Base-by-base conservation (phyloP, 2,888 invertebrate genomes). In the Drosophila mulleri region DNA sequence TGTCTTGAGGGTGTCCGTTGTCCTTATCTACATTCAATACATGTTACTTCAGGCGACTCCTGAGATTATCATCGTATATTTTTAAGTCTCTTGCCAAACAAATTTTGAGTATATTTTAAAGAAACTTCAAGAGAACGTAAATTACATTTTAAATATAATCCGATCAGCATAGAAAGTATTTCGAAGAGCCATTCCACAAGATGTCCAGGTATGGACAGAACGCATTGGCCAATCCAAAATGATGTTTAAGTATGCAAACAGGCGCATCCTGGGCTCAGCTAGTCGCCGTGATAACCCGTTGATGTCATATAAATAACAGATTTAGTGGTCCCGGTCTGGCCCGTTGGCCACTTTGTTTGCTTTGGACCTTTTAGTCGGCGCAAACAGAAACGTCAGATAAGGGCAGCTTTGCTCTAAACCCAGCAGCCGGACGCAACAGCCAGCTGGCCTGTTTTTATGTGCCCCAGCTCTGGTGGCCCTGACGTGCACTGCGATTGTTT, bases 261-360 rank as follows among this genome's bases (percentile, higher is more conserved):
- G 68, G 68, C 59, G 72, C 68, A 63, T 54, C 14, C 54, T 56
- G 47, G 57, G n/a, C 50, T 26, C 41, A 52, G 59, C 73, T 63
- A 67, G 65, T 41, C 23, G 37, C 45, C 20, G 47, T 70, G 83
- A 75, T 78, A 75, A 73, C 83, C 83, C 83, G 74, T 65, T 72
- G 83, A 82, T 81, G 82, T 69, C 87, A 74, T 67, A 87, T 86
- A 86, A 86, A 86, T 86, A 86, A 86, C 82, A 75, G 85, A 87
- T 85, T 86, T 86, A 83, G 85, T 87, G 83, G 67, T 76, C 76
- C 82, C 71, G 82, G 57, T 54, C 64, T 67, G 61, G 57, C 35
- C 53, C 47, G 73, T 37, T 70, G 60, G 71, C 71, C 71, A 67
- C 75, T 82, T 87, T 88, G 89, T 87, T 84, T 83, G 76, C 64